Base-by-base conservation (phyloP, 2,113 vertebrate species). In the Podarcis raffonei region DNA sequence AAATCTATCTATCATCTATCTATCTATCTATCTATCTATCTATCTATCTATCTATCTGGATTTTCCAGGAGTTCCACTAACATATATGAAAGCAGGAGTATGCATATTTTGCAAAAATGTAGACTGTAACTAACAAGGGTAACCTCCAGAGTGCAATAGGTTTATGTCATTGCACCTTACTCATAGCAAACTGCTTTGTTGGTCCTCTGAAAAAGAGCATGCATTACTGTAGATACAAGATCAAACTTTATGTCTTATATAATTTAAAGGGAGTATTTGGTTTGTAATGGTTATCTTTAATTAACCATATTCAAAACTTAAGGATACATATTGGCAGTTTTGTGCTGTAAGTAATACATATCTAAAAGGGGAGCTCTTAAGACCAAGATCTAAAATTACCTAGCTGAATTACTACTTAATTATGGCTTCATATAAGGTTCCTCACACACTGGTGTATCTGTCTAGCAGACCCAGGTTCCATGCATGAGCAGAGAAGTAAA, bases 61-160 rank as follows among this genome's bases (percentile, higher is more conserved):
- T n/a, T n/a, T n/a, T n/a, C n/a, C 68, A 76, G 37, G 69, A 81
- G 89, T 90, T 83, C 79, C 65, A 86, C 59, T 75, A 0, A 0
- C 77, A 72, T 0, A 83, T 81, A 90, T 80, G 87, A 90, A 91
- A 94, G 66, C 62, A 86, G 3, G 65, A 27, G 11, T 15, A 62
- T 92, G 85, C 74, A 90, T 89, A 92, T 93, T 94, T 89, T 22
- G 37, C 30, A 83, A 96, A 96, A 96, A 75, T 85, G 82, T 84
- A 86, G 93, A 96, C 91, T 93, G 91, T 94, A 94, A 96, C 94
- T 96, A 96, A 96, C 95, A 97, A 97, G 96, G 96, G 96, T 97
- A 96, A 97, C 96, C 96, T 97, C 96, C 96, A 96, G 96, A 96
- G 96, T 97, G 95, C 96, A 96, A 66, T 94, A 95, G 89, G 90